Base-by-base conservation (phyloP, 30 jellyfish, hydroid and myxozoan genomes). In the Catostylus mosaicus region DNA sequence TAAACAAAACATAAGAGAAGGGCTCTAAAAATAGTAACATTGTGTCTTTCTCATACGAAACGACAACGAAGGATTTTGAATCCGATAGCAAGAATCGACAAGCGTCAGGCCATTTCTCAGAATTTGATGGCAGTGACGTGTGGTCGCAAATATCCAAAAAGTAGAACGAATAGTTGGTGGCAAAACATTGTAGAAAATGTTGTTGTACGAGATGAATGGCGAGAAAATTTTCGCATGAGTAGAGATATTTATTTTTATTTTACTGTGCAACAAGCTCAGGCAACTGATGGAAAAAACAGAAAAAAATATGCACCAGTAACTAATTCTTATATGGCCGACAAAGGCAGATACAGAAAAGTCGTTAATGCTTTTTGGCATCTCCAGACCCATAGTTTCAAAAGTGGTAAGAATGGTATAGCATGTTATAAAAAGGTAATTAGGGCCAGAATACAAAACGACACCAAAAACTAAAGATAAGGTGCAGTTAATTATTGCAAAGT, bases 381-480 rank as follows among this genome's bases (percentile, higher is more conserved):
- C 89, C 19, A 77, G 68, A 33, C 18, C 86, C 6, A 11, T 88
- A 29, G 89, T 77, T 56, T 77, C 89, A 34, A 56, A 24, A 2
- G 50, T 60, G 29, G 85, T 59, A 14, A 71, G 46, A 77, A 60
- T 6, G 3, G 85, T 77, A 56, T 77, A 54, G 27, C 27, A 16
- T 24, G 73, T 27, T 52, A 77, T 77, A 27, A 54, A 63, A 29
- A 35, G 4, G 6, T 10, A 68, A 30, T 67, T 68, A 36, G 81
- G 66, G n/a, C 72, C 74, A 52, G 19, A 6, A 47, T 46, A 52
- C 77, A 73, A 10, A 78, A 73, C 38, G 54, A 12, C 54, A 22
- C 85, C 85, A 9, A 24, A 54, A 30, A 73, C 85, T 73, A 80
- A 73, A 32, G 74, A 43, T 48, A 63, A 54, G 34, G 78, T 76